Base-by-base conservation (phyloP, 2,888 invertebrate genomes). In the Tetragnatha montana region DNA sequence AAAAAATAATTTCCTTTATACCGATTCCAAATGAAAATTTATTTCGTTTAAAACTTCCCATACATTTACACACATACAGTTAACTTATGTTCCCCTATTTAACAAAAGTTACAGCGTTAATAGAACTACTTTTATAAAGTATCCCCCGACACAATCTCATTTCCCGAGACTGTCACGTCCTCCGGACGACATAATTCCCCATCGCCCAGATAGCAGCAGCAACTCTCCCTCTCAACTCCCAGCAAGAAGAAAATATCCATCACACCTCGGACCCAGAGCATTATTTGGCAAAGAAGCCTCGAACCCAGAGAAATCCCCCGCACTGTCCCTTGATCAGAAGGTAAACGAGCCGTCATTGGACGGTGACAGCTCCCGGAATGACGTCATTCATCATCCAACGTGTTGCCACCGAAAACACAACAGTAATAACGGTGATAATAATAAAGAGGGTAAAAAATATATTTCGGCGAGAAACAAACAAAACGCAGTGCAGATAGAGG, bases 281-380 rank as follows among this genome's bases (percentile, higher is more conserved):
- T 82, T 73, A 74, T 60, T 82, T 82, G 49, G n/a, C 49, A 50
- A 17, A 12, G 17, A 21, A 73, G 22, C 51, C 17, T 17, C 51
- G 22, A 82, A 82, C 49, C n/a, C 60, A 82, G 22, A 74, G 74
- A 74, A 8, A 84, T 75, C 68, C 75, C 75, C 12, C 12, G 21
- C 84, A 68, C 68, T 49, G 51, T 19, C 84, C 21, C 22, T 84
- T 76, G 69, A 76, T 85, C 79, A 73, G 75, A 85, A 79, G 71
- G 78, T 85, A 79, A 79, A 85, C 85, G 79, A 85, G 79, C 85
- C 79, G 85, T 85, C 78, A 79, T 73, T 79, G 85, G 78, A 51
- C 21, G 85, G 71, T 76, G 85, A 85, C 85, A 85, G 85, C 49
- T 70, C n/a, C 71, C 69, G 79, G 73, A 85, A 85, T 85, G 85